Evolutionary conservation across 1,140 invertebrate species (phyloP).

Genomic region (Heliconius nattereri): DNA sequence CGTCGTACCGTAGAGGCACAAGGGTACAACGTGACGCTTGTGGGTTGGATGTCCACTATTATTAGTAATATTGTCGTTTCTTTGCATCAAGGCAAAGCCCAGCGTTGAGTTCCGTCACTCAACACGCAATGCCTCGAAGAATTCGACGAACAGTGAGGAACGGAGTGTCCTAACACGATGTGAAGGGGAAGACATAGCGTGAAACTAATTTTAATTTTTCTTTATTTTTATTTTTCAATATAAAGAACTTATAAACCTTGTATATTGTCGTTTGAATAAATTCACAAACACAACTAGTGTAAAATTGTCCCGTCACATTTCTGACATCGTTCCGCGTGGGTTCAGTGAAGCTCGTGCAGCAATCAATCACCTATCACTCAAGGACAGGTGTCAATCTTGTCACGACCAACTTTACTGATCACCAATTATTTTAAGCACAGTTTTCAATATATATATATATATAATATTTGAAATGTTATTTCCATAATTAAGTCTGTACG

Average conservation of each 20-base stretch:
- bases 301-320: neutral
- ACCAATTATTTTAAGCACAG: neutral
- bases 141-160: neutral
- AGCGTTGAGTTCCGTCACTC: neutral
- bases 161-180: neutral
- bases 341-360: constrained; percentile 1
- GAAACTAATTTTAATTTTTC: neutral
- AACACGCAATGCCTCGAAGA: neutral
- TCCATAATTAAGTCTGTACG: too few species aligned
- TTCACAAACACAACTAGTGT: neutral
- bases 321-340: neutral
- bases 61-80: neutral
- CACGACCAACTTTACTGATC: constrained; percentile 5
- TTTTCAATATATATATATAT: constrained; percentile 3
- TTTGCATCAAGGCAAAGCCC: neutral
- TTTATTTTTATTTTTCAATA: too few species aligned
- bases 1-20: neutral
- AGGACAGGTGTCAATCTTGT: neutral
- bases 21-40: neutral
- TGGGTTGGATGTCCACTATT: neutral
- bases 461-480: neutral
- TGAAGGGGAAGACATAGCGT: neutral
- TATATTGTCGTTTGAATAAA: neutral
- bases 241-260: too few species aligned
- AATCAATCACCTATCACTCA: constrained; percentile 18